Base-by-base conservation (phyloP, 2,888 invertebrate species). In the Lapara coniferarum region DNA sequence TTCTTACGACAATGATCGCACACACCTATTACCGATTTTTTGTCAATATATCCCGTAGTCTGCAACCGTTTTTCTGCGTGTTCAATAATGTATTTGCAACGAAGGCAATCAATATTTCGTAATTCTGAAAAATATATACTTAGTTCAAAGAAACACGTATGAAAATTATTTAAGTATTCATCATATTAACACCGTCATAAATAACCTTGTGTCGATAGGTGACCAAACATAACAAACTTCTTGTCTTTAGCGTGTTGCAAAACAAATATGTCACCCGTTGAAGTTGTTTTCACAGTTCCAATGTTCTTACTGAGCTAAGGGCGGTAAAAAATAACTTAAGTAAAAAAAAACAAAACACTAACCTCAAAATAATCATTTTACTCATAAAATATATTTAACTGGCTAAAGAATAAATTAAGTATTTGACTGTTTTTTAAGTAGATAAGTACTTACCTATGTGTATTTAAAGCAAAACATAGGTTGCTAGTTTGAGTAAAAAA, bases 1-100 rank as follows among this genome's bases (percentile, higher is more conserved):
- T 80, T 81, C 10, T 69, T 71, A 67, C 73, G 81, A 75, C 91
- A 91, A 71, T 87, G 85, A 52, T 86, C 80, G 72, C 91, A 91
- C 71, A 91, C 76, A 53, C 85, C 83, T 69, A 82, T 75, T n/a
- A 86, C 75, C 71, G 78, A 76, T 13, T 81, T 81, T 75, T 74
- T 83, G 56, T 81, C 77, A 69, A 86, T 76, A 51, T 71, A 74
- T 56, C 81, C 75, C 56, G 83, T 70, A 71, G 75, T 80, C 71
- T 77, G 74, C 57, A 86, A 71, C 66, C 87, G 73, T 69, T 78
- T 79, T 72, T 83, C 77, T n/a, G 85, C 82, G 69, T 81, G 80
- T 72, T 85, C 76, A 71, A 85, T 73, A 70, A 81, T 81, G 69
- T 81, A 77, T 73, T 80, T 84, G 79, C 92, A 92, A 70, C 88